These are phyloP conservation scores for Callionymus lyra DNA, from an alignment of 2,113 vertebrate genomes.

Conservation along the genomic window DNA sequence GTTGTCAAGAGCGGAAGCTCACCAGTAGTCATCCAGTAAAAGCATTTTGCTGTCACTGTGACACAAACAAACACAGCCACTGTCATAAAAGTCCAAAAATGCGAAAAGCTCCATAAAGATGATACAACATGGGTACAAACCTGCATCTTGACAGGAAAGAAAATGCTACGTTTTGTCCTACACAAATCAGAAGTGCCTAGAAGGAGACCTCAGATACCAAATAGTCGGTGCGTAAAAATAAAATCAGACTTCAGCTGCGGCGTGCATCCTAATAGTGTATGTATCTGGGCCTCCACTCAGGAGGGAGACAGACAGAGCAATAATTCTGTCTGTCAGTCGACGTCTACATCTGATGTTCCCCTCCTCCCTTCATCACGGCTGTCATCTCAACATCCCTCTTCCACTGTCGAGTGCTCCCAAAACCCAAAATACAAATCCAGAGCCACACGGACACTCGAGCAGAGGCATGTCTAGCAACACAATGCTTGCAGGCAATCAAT, in stretches of 20 bases:
- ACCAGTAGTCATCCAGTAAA: conserved; percentile 25
- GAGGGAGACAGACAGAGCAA: conserved; percentile 37
- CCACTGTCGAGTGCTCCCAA: conserved; percentile 16
- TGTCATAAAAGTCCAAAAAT: no score
- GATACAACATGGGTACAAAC: no score
- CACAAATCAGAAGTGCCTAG: no score
- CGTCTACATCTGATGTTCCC: conserved; percentile 31
- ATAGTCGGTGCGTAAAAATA: no score
- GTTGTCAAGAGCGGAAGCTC: conserved; percentile 26
- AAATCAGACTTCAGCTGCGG: conserved; percentile 22
- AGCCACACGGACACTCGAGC: conserved; percentile 3
- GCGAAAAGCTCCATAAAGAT: no score
- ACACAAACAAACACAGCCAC: background rate
- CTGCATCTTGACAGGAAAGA: no score
- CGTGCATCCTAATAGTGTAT: conserved; percentile 43
- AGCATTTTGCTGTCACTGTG: conserved; percentile 42
- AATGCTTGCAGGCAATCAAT: conserved; percentile 19
- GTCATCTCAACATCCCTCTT: conserved; percentile 37
- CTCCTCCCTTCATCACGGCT: conserved; percentile 25
- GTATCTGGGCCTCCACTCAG: conserved; percentile 50
- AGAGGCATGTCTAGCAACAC: conserved; percentile 1
- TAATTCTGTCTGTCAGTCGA: conserved; percentile 48
- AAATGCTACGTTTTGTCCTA: no score
- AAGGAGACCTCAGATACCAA: no score
- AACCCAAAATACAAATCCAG: conserved; percentile 16